Base-by-base conservation (phyloP, 2,797 vertebrate species). In the Micropoecilia bifurca region DNA sequence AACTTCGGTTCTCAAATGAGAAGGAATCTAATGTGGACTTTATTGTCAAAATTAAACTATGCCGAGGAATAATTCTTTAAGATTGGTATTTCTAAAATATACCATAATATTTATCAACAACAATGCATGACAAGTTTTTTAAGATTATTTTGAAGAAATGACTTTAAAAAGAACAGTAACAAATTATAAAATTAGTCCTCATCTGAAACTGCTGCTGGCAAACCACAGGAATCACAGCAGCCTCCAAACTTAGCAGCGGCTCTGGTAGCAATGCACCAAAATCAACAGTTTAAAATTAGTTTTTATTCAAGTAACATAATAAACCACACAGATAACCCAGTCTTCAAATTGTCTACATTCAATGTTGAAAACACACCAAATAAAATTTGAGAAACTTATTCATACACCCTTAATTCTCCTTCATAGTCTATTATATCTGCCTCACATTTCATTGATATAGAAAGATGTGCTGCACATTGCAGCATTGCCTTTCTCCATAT, bases 1-100 rank as follows among this genome's bases (percentile, higher is more conserved):
- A n/a, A 78, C 73, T 28, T 46, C 0, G 1, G 8, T 30, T 66
- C 30, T 68, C 50, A 71, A 16, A 50, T 81, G 41, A 75, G 73
- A 71, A 14, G 10, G 59, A 14, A 48, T 50, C 2, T 16, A 43
- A 48, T 28, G 20, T 69, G 2, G 28, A 55, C n/a, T 71, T 22
- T 33, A 28, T 43, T 7, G n/a, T 53, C 7, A 41, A 53, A 77
- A 4, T 48, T 46, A 46, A 16, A n/a, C 41, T 16, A 43, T 20
- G 28, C 0, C 9, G 4, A 3, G 2, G 13, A 22, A 43, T n/a
- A 7, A 45, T 25, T 36, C n/a, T 30, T 73, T 9, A 50, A 50
- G 71, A 48, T 53, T 53, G 53, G 16, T 13, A 39, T 74, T 55
- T 74, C 1, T 36, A n/a, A 39, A 39, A 41, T 53, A 14, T 8